Base-by-base conservation (phyloP, 2,888 invertebrate species). In the Dryomyza anilis region DNA sequence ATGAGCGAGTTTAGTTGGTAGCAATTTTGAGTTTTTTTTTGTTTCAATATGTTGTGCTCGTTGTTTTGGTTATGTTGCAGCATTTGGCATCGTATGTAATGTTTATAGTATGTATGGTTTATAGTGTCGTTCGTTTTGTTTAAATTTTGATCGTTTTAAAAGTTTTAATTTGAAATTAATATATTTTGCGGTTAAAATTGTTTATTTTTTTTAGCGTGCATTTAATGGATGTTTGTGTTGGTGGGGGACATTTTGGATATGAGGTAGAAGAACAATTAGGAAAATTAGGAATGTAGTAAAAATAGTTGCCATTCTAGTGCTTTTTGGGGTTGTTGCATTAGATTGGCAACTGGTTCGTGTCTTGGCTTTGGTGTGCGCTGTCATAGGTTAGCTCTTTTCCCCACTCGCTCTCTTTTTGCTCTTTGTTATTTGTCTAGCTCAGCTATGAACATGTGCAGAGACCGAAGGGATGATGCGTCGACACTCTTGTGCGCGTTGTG, bases 401-500 rank as follows among this genome's bases (percentile, higher is more conserved):
- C 33, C 33, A n/a, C 6, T 3, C 19, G 8, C 25, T 33, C 14
- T 21, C 45, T 43, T 30, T 46, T 30, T 29, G 48, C 33, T 39
- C 55, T 63, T 27, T 43, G 19, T 39, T 12, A 39, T 43, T 62
- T 16, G 30, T 25, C 36, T 21, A 52, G 19, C 21, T n/a, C 23
- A 60, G 62, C 82, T 82, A 83, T 81, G 82, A 83, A 81, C 82
- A 83, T 79, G 83, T 80, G 77, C 82, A 83, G 69, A 83, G 77
- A 73, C 81, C 81, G 67, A 82, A 80, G 53, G 81, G 80, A 68
- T 82, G 81, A 72, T 81, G 77, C 66, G 80, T 78, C 65, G 78
- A 75, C 61, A 81, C 75, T 45, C 75, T 78, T 73, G 76, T 76
- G 65, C 79, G 75, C 69, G 76, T 77, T 62, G 75, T 77, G 8